phyloP scores from a whole-genome alignment of 2,888 invertebrate genomes.

The Campoplex capitator region DNA sequence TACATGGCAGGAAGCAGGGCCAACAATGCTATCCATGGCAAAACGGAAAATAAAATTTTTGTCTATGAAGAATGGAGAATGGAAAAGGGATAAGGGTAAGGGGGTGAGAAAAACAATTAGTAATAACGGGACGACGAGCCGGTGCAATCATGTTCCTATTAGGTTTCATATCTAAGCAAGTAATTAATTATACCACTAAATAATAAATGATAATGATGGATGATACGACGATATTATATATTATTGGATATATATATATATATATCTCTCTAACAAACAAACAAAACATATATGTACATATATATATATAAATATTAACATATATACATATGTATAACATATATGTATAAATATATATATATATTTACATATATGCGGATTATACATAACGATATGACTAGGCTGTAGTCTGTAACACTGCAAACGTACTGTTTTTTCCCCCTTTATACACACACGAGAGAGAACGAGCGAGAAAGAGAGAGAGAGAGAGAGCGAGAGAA shows the following conservation, averaged over 20 bases:
- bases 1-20: background rate
- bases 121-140: slow-evolving; percentile 79
- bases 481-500: slow-evolving; percentile 42
- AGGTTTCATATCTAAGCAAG: slow-evolving; percentile 85
- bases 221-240: slow-evolving; percentile 84
- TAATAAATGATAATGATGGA: slow-evolving; percentile 84
- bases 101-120: slow-evolving; percentile 66
- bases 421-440: slow-evolving; percentile 78
- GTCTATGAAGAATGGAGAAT: slow-evolving; percentile 48
- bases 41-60: slow-evolving; percentile 1
- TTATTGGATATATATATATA: slow-evolving; percentile 82
- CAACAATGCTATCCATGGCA: background rate
- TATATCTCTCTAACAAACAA: slow-evolving; percentile 42
- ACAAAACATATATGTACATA: slow-evolving; percentile 70
- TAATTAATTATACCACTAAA: slow-evolving; percentile 84
- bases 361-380: slow-evolving; percentile 70
- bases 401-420: slow-evolving; percentile 81
- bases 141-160: slow-evolving; percentile 85
- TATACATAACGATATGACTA: slow-evolving; percentile 81
- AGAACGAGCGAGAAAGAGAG: slow-evolving; percentile 51
- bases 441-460: slow-evolving; percentile 70
- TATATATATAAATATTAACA: slow-evolving; percentile 70
- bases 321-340: slow-evolving; percentile 81
- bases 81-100: no score
- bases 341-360: slow-evolving; percentile 72